phyloP scores from a whole-genome alignment of 2,888 invertebrate species.

The Odontothrips loti region DNA sequence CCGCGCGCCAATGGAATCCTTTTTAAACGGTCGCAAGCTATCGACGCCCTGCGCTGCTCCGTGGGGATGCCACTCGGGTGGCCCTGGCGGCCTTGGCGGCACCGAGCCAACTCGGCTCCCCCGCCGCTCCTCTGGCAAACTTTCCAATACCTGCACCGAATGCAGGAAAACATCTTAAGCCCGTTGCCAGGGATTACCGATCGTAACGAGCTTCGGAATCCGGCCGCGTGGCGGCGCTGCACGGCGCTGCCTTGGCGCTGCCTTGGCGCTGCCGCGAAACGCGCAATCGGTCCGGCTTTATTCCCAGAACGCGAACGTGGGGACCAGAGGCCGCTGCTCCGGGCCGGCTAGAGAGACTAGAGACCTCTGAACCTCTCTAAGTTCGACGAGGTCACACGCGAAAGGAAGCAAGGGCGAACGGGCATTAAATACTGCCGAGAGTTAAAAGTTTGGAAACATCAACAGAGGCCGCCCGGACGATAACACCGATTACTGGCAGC shows the following conservation, averaged over 20 bases:
- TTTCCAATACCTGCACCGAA: constrained; percentile 24
- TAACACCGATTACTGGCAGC: no score
- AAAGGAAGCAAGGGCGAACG: no score
- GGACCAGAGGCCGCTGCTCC: no score
- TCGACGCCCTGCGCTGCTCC: neutral
- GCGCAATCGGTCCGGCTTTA: no score
- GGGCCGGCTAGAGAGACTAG: no score
- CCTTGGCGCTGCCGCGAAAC: no score
- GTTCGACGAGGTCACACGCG: no score
- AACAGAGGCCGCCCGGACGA: no score
- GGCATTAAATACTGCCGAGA: no score
- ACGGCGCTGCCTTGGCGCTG: neutral
- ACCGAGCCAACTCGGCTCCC: neutral
- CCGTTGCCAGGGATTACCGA: neutral
- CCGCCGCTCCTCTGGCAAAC: constrained; percentile 3
- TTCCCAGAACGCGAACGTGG: no score
- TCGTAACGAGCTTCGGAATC: neutral
- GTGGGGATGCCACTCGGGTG: neutral
- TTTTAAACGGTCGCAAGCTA: neutral
- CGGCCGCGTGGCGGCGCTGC: neutral
- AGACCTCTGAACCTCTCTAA: no score
- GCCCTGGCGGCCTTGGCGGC: neutral
- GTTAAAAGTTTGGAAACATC: no score
- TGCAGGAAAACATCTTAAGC: constrained; percentile 18
- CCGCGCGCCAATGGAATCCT: neutral